Conservation (phyloP, 2,888 invertebrate genomes). For the Apamea epomidion region DNA sequence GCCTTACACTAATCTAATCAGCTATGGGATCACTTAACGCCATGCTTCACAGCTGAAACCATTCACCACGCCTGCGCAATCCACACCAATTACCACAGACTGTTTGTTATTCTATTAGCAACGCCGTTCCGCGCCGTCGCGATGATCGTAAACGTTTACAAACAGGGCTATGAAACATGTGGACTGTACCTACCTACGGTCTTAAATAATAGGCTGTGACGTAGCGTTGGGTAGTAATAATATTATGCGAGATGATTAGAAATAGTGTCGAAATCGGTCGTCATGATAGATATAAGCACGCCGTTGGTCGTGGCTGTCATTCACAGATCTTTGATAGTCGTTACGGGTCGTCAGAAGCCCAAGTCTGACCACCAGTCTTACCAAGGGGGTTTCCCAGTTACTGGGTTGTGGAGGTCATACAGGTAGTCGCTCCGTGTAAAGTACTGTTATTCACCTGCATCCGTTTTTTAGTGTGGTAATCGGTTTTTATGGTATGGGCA, state of each 20-base stretch:
- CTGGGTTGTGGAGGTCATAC: too few species aligned
- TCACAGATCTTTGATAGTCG: too few species aligned
- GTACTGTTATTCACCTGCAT: too few species aligned
- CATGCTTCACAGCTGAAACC: not conserved
- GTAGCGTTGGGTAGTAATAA: not conserved
- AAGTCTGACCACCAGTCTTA: too few species aligned
- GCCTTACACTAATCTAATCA: not conserved
- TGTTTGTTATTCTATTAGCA: conserved; percentile 37
- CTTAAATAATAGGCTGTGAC: not conserved
- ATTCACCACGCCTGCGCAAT: not conserved
- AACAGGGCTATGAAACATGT: conserved; percentile 19
- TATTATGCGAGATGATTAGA: not conserved
- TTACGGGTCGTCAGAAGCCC: too few species aligned
- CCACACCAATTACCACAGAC: not conserved
- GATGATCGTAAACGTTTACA: conserved; percentile 28
- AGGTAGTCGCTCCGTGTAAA: too few species aligned
- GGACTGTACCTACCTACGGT: not conserved
- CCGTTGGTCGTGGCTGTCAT: too few species aligned
- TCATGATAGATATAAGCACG: not conserved
- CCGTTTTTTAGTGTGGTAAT: too few species aligned
- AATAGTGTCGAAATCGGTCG: not conserved
- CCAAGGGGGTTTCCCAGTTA: too few species aligned
- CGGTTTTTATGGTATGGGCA: too few species aligned
- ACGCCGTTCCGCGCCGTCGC: not conserved
- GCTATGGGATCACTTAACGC: not conserved